A percentile compares a stretch with the other conserved stretches of the same genome.
phyloP scores from a whole-genome alignment of 30 jellyfish, hydroid and myxozoan species.

The Aurelia sp. region DNA sequence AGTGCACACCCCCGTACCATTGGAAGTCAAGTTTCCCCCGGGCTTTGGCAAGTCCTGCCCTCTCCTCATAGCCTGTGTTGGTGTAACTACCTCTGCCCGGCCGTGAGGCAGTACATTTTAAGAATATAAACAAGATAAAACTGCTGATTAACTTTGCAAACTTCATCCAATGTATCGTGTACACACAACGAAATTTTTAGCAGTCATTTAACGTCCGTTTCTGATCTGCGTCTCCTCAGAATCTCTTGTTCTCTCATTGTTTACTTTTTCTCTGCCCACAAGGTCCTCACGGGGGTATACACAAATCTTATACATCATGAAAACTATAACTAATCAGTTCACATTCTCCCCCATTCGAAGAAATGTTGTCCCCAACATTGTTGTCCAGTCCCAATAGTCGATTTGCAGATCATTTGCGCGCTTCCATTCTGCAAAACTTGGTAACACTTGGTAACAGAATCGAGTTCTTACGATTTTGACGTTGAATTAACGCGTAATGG shows the following conservation, averaged over 20 bases:
- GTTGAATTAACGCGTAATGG: background rate
- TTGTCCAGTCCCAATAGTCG: background rate
- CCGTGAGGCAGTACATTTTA: background rate
- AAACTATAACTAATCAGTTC: background rate
- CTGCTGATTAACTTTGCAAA: background rate
- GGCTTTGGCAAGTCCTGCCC: too few species aligned
- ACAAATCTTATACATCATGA: too few species aligned
- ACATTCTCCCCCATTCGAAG: constrained; percentile 35
- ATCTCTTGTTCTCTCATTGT: too few species aligned
- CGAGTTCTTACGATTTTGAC: background rate
- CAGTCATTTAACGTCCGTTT: too few species aligned
- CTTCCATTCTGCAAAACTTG: background rate
- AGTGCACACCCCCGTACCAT: too few species aligned
- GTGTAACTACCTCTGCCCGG: too few species aligned
- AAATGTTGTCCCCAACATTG: background rate
- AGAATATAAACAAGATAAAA: too few species aligned
- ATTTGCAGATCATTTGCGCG: constrained; percentile 1
- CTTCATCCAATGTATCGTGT: too few species aligned
- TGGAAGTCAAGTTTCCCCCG: too few species aligned
- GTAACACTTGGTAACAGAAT: background rate
- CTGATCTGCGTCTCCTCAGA: too few species aligned
- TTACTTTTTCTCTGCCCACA: too few species aligned
- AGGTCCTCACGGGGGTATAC: background rate
- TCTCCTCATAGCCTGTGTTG: too few species aligned
- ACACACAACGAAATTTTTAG: background rate